Conservation (phyloP, 2,113 vertebrate genomes). For the Daboia siamensis region DNA sequence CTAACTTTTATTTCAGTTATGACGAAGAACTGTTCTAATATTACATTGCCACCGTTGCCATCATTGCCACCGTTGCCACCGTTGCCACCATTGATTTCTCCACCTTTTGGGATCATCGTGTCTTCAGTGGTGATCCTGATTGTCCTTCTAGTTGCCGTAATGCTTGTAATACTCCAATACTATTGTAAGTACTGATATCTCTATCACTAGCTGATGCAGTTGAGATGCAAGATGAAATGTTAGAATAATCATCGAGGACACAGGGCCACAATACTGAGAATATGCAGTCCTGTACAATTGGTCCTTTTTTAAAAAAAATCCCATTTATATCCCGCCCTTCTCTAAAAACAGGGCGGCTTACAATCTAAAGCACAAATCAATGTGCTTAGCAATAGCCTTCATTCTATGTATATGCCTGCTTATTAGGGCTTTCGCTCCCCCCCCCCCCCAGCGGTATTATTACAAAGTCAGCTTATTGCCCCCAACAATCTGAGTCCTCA, state of each 20-base stretch:
- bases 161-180: constrained; percentile 39
- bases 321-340: too few relatives aligned
- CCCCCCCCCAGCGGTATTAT: too few relatives aligned
- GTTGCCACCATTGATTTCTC: neutral
- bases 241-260: neutral
- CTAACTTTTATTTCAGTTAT: constrained; percentile 44
- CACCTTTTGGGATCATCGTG: constrained; percentile 38
- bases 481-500: too few relatives aligned
- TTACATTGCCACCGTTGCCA: neutral
- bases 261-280: neutral
- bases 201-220: constrained; percentile 5
- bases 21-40: neutral
- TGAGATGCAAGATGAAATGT: neutral
- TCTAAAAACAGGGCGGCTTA: too few relatives aligned
- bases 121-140: constrained; percentile 44
- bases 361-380: too few relatives aligned
- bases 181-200: constrained; percentile 48
- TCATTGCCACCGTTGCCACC: neutral
- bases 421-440: too few relatives aligned
- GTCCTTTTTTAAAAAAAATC: too few relatives aligned
- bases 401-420: too few relatives aligned
- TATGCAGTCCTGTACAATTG: neutral
- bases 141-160: constrained; percentile 41
- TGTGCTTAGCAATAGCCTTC: too few relatives aligned
- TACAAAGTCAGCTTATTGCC: too few relatives aligned